Evolutionary conservation across 2,797 vertebrate species (phyloP).

Genomic region (Melanotaenia nigrans): DNA sequence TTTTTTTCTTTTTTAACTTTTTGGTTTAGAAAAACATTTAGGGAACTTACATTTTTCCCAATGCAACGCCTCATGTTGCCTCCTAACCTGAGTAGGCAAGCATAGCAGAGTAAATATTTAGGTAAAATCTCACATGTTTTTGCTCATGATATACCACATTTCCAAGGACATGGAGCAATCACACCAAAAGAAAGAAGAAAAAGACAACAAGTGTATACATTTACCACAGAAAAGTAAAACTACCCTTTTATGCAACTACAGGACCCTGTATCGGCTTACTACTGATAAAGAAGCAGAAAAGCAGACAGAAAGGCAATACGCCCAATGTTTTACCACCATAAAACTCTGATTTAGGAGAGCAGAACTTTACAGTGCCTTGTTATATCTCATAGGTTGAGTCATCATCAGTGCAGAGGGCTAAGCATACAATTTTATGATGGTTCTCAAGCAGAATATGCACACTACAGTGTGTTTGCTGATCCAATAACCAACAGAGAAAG

Average conservation of each 20-base stretch:
- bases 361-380: conserved; percentile 63
- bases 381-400: conserved; percentile 68
- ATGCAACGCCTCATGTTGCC: no score
- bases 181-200: conserved; percentile 7
- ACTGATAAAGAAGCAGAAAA: conserved; percentile 52
- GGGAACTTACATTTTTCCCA: no score
- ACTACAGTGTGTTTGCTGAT: conserved; percentile 74
- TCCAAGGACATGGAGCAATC: background rate
- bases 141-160: background rate
- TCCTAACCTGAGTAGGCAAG: background rate
- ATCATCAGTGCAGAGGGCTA: conserved; percentile 53
- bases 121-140: background rate
- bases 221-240: background rate
- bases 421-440: conserved; percentile 71
- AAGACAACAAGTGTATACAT: conserved; percentile 15
- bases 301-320: conserved; percentile 42
- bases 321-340: conserved; percentile 65
- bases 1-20: no score
- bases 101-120: background rate
- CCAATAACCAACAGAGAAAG: conserved; percentile 75
- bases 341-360: conserved; percentile 62
- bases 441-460: conserved; percentile 68
- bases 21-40: no score
- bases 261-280: conserved; percentile 29
- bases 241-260: conserved; percentile 36